Base-by-base conservation (phyloP, 2,888 invertebrate genomes). In the Gerosis bhagava region DNA sequence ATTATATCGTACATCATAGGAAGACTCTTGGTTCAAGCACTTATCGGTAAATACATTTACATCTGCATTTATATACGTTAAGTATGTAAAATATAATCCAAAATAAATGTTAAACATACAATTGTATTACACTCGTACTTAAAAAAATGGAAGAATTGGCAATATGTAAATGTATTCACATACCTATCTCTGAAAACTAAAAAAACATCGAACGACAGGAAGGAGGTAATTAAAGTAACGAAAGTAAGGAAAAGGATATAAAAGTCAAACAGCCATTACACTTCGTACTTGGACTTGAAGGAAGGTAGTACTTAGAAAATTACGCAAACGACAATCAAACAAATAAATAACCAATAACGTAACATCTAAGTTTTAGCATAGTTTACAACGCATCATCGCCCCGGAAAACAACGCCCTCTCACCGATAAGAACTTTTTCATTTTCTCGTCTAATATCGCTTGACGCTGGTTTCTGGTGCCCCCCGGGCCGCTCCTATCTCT, bases 351-450 rank as follows among this genome's bases (percentile, higher is more conserved):
- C 73, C 67, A 63, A 73, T 73, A 80, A 67, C 71, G 73, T 77
- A 72, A 83, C 83, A 83, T 78, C 81, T 81, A 67, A 69, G 67
- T 72, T 67, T n/a, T 67, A 82, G 80, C 82, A 76, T 74, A 73
- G 74, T 71, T 72, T 77, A 83, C 80, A 81, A 78, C 78, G 79
- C 77, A 72, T 62, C 63, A 62, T 58, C 67, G 73, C 77, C 77
- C 70, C 68, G 67, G 19, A 65, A 68, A 72, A 74, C 71, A 62
- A 70, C 76, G 75, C 71, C 77, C 75, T 83, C 92, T 92, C 94
- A 97, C 97, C 95, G 96, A 96, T 91, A 96, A 91, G 90, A 96
- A 97, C 87, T 95, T 96, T 94, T 96, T 95, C 91, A 96, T 96
- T 93, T 96, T 96, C 90, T 96, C 95, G 86, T 96, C 95, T 90